Evolutionary conservation across 2,888 invertebrate species (phyloP).

Genomic region (Vanessa cardui): DNA sequence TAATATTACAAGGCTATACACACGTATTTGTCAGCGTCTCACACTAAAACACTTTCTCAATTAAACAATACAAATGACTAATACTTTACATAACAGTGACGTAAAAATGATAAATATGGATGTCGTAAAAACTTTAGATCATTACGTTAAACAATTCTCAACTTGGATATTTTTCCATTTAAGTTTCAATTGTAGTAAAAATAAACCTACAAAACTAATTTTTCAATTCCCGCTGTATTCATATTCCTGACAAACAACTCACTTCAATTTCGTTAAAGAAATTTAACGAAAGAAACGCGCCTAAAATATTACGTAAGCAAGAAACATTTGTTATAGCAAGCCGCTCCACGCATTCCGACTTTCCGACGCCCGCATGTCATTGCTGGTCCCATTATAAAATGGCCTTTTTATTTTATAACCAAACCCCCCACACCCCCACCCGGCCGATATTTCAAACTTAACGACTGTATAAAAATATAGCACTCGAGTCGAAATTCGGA

Average conservation of each 20-base stretch:
- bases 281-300: conserved; percentile 5
- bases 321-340: conserved; percentile 26
- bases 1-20: too few species aligned
- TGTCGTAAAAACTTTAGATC: too few species aligned
- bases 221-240: background rate
- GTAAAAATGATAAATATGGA: too few species aligned
- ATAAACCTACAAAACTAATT: background rate
- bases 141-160: too few species aligned
- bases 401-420: conserved; percentile 81
- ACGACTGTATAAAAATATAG: conserved; percentile 79
- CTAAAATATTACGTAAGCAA: conserved; percentile 17
- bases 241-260: background rate
- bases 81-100: too few species aligned
- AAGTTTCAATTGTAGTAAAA: too few species aligned
- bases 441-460: conserved; percentile 80
- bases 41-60: too few species aligned
- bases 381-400: conserved; percentile 80
- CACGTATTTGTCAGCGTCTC: too few species aligned
- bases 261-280: background rate
- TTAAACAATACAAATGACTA: too few species aligned
- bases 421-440: conserved; percentile 43
- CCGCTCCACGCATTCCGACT: conserved; percentile 52
- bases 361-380: conserved; percentile 79
- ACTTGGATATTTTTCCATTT: too few species aligned
- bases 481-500: conserved; percentile 63